Conservation (phyloP, 2,113 vertebrate genomes). For the Mellivora capensis region DNA sequence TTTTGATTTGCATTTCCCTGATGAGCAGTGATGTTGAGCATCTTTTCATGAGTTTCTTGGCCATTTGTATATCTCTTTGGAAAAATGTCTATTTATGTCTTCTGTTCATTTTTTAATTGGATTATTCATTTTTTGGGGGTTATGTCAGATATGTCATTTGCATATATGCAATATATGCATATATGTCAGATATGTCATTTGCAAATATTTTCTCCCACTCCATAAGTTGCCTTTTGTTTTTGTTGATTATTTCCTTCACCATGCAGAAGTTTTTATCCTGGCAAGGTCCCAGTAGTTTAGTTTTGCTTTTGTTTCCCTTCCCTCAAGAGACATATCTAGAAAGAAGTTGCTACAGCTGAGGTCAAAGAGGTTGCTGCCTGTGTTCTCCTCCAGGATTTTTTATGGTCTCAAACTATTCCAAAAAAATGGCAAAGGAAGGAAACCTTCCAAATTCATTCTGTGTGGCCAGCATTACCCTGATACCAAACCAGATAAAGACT, state of each 20-base stretch:
- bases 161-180: too few species aligned
- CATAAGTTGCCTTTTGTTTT: too few species aligned
- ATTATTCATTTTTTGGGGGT: background rate
- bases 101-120: background rate
- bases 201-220: too few species aligned
- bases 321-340: too few species aligned
- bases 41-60: background rate
- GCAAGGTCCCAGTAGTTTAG: too few species aligned
- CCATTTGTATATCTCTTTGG: background rate
- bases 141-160: too few species aligned
- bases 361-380: background rate
- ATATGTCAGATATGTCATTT: too few species aligned
- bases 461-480: background rate
- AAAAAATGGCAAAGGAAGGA: background rate
- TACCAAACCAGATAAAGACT: background rate
- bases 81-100: background rate
- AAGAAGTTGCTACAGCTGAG: too few species aligned
- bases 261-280: too few species aligned
- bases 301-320: too few species aligned
- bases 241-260: too few species aligned
- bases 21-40: background rate
- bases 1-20: background rate
- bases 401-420: background rate
- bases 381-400: background rate
- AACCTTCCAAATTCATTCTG: background rate